phyloP scores from a whole-genome alignment of 2,797 vertebrate genomes.

The Uromys caudimaculatus region DNA sequence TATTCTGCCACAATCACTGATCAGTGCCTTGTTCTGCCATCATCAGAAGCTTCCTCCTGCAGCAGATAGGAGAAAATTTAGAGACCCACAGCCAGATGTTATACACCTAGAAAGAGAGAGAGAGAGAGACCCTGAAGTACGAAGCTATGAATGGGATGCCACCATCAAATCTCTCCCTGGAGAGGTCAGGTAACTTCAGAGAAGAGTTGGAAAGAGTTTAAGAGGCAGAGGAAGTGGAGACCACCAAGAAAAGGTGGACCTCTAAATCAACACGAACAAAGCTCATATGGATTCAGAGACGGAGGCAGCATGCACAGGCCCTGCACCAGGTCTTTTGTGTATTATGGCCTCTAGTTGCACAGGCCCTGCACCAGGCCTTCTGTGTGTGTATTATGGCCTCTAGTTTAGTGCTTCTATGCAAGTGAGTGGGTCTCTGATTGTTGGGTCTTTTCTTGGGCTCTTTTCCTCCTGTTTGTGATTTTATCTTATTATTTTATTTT shows the following conservation, averaged over 20 bases:
- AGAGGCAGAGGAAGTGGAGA: neutral
- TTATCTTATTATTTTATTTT: neutral
- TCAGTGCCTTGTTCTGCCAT: neutral
- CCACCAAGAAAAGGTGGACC: too few species aligned
- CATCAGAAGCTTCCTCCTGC: neutral
- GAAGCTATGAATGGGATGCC: neutral
- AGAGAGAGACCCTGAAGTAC: neutral
- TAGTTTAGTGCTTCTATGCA: too few species aligned
- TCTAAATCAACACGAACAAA: neutral
- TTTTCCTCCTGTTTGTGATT: neutral
- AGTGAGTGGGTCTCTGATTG: neutral
- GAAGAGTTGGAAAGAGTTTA: neutral
- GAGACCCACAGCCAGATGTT: neutral
- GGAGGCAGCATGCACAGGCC: neutral
- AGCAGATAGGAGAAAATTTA: neutral
- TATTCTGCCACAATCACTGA: too few species aligned
- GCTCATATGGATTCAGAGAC: neutral
- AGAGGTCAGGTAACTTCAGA: neutral
- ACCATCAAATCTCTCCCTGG: neutral
- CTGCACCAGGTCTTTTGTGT: too few species aligned
- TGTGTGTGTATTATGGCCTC: neutral
- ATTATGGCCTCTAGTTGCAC: neutral
- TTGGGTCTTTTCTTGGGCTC: neutral
- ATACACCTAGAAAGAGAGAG: neutral
- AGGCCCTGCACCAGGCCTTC: neutral